These are phyloP conservation scores for Aurelia coerulea DNA, from an alignment of 30 jellyfish, hydroid and myxozoan genomes.

Conservation along the genomic window DNA sequence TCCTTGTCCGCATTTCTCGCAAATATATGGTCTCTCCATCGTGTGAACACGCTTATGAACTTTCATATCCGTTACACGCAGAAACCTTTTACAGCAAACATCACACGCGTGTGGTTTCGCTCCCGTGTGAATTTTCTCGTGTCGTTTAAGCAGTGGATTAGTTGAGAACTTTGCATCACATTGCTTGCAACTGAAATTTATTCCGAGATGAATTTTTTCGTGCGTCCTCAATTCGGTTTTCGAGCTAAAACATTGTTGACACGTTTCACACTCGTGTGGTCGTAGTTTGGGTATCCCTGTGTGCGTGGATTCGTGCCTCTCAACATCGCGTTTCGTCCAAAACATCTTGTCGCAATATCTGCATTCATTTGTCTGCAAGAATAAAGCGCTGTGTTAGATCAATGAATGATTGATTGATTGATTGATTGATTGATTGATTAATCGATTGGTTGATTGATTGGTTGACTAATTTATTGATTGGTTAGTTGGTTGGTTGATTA, in stretches of 20 bases:
- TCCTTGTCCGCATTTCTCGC: constrained; percentile 34
- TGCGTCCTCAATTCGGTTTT: no score
- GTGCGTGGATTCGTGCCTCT: constrained; percentile 30
- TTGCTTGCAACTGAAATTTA: neutral
- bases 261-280: constrained; percentile 17
- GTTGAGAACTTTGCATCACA: constrained; percentile 28
- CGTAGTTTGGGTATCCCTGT: neutral
- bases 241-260: no score
- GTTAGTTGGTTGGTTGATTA: no score
- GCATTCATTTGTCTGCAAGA: constrained; percentile 17
- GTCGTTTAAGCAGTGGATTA: constrained; percentile 26
- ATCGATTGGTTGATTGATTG: no score
- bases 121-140: constrained; percentile 21
- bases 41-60: constrained; percentile 43
- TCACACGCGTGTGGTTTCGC: constrained; percentile 43
- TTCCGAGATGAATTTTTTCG: no score
- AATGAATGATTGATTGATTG: no score
- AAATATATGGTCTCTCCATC: constrained; percentile 18
- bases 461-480: no score
- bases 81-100: constrained; percentile 32
- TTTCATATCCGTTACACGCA: constrained; percentile 21
- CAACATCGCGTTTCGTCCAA: constrained; percentile 7
- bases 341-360: constrained; percentile 26
- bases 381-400: neutral
- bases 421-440: no score